Evolutionary conservation across 1,140 invertebrate species (phyloP).

Genomic region (Proales similis): DNA sequence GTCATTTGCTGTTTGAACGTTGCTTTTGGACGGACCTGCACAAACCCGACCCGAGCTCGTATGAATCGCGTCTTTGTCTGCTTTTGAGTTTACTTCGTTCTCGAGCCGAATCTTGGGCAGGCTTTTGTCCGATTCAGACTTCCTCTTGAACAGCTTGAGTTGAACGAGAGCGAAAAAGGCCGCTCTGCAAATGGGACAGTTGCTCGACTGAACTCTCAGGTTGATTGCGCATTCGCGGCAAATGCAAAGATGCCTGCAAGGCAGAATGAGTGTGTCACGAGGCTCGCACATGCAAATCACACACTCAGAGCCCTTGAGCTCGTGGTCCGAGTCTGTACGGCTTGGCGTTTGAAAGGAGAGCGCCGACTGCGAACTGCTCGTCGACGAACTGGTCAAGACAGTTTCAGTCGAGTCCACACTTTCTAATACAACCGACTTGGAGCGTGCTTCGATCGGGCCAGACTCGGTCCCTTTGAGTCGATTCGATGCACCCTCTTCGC

Average conservation of each 20-base stretch:
- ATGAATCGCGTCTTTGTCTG: background rate
- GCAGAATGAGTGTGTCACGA: conserved; percentile 90
- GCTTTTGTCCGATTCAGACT: conserved; percentile 42
- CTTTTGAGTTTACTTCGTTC: background rate
- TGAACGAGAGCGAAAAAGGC: conserved; percentile 92
- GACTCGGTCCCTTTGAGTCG: background rate
- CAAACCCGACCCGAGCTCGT: too few species aligned
- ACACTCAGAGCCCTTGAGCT: conserved; percentile 91
- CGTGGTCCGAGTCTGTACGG: conserved; percentile 66
- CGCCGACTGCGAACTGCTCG: background rate
- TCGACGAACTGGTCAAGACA: background rate
- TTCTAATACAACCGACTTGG: background rate
- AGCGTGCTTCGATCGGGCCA: background rate
- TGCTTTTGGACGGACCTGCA: background rate
- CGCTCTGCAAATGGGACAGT: conserved; percentile 94
- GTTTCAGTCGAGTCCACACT: background rate
- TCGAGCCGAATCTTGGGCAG: too few species aligned
- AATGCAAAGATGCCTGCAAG: conserved; percentile 91
- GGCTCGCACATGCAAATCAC: conserved; percentile 98
- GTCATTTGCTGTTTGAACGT: background rate
- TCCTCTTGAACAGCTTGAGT: conserved; percentile 83
- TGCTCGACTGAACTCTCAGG: conserved; percentile 76
- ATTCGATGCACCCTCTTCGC: background rate
- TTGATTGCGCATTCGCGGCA: conserved; percentile 96
- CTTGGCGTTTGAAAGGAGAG: background rate